Conservation (phyloP, 2,113 vertebrate species). For the Brachypodius melanocephalos region DNA sequence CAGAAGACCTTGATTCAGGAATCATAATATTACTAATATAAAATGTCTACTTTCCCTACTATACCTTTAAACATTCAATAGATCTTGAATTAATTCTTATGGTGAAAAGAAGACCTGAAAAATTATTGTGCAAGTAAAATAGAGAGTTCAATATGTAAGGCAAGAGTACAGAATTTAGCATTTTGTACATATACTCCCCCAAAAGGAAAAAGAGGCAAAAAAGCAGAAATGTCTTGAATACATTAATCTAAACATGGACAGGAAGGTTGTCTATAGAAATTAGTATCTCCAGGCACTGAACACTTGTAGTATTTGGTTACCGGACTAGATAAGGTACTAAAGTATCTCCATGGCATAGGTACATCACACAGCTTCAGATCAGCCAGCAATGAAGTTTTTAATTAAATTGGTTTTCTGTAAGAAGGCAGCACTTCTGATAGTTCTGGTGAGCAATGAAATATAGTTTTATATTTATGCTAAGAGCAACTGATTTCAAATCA, state of each 20-base stretch:
- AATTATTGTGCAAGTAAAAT: neutral
- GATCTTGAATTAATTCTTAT: neutral
- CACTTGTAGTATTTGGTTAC: neutral
- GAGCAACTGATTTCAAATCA: neutral
- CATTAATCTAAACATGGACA: neutral
- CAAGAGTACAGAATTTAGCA: neutral
- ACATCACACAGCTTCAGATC: neutral
- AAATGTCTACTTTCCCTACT: neutral
- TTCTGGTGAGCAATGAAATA: neutral
- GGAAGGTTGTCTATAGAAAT: neutral
- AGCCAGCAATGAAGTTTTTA: neutral
- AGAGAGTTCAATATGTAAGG: neutral
- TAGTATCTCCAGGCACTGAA: neutral
- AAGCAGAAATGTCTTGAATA: neutral
- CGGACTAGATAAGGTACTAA: neutral
- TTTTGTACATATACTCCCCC: neutral
- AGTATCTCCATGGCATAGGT: neutral
- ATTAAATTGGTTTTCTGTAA: neutral
- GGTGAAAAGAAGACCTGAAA: neutral
- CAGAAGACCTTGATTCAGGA: neutral
- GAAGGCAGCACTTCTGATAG: neutral
- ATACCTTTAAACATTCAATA: neutral
- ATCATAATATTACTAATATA: neutral
- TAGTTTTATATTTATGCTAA: neutral
- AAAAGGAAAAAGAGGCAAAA: neutral